Base-by-base conservation (phyloP, 2,797 vertebrate genomes). In the Amphiprion clarkii region DNA sequence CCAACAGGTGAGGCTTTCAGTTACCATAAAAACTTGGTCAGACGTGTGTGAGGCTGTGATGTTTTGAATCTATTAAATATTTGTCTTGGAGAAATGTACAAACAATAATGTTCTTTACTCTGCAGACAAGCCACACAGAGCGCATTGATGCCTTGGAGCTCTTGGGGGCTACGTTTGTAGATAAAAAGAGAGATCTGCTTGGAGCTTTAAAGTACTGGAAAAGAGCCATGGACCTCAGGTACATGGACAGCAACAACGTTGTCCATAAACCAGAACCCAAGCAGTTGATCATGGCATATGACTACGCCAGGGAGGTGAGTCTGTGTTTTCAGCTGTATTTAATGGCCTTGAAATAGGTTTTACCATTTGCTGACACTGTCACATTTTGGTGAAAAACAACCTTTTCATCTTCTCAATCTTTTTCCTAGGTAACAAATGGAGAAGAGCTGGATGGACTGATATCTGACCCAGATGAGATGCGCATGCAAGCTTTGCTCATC, bases 121-220 rank as follows among this genome's bases (percentile, higher is more conserved):
- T 73, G 31, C 80, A 98, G 89, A 99, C 98, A 0, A 96, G 95
- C 83, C 96, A 95, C 90, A 88, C 64, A 25, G 98, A 99, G 67
- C 91, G 98, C 3, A 97, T 99, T 42, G 97, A 98, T 71, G 97
- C 98, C 16, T 88, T 99, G 76, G 98, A 99, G 91, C 96, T 99
- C 46, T 89, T 99, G 57, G 98, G 98, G 85, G 98, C 98, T 75
- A 99, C 98, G 0, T 99, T 99, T 76, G 98, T 99, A 61, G 98
- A 99, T 90, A 99, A 99, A 88, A 99, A 99, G 86, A 94, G 98
- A 87, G 98, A 99, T 92, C 94, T 99, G 10, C 95, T 99, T 17
- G 98, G 97, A 60, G 98, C 98, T 69, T 94, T 99, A 85, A 99
- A 99, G 87, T 99, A 99, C 86, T 99, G 98, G 98, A 99, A 98